Evolutionary conservation across 2,113 vertebrate genomes (phyloP).

Genomic region (Onychostruthus taczanowskii): DNA sequence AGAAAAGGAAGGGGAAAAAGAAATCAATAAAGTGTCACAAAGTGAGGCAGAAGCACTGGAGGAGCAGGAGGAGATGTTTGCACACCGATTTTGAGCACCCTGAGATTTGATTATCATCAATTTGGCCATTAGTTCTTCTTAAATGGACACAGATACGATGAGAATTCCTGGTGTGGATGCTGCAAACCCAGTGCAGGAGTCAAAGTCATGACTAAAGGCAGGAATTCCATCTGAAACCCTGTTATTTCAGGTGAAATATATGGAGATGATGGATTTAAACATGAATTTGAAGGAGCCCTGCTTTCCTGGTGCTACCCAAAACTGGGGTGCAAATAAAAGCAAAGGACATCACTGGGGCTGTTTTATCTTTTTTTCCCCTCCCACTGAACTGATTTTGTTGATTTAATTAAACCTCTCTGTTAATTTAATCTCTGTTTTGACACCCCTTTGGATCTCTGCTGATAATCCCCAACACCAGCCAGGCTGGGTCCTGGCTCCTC

Average conservation of each 20-base stretch:
- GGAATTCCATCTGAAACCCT: neutral
- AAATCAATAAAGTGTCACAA: neutral
- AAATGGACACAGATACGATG: accelerated
- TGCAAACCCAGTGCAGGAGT: neutral
- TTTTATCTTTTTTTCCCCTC: accelerated
- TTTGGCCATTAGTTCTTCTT: neutral
- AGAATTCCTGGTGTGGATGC: neutral
- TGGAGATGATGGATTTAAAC: neutral
- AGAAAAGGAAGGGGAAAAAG: neutral
- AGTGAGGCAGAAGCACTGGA: neutral
- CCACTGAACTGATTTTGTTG: neutral
- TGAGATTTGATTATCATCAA: neutral
- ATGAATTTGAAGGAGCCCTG: accelerated
- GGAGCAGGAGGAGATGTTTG: neutral
- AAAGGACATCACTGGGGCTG: neutral
- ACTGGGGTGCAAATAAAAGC: neutral
- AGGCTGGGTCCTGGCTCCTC: neutral
- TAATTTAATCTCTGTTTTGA: neutral
- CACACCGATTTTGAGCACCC: neutral
- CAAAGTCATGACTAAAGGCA: neutral
- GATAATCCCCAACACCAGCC: accelerated
- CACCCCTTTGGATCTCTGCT: neutral
- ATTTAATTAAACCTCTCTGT: neutral
- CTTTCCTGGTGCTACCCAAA: neutral
- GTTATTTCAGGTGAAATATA: accelerated